Percentiles rank a stretch among this genome's conserved stretches.
phyloP scores from a whole-genome alignment of 2,797 vertebrate genomes.

The Cuculus canorus region DNA sequence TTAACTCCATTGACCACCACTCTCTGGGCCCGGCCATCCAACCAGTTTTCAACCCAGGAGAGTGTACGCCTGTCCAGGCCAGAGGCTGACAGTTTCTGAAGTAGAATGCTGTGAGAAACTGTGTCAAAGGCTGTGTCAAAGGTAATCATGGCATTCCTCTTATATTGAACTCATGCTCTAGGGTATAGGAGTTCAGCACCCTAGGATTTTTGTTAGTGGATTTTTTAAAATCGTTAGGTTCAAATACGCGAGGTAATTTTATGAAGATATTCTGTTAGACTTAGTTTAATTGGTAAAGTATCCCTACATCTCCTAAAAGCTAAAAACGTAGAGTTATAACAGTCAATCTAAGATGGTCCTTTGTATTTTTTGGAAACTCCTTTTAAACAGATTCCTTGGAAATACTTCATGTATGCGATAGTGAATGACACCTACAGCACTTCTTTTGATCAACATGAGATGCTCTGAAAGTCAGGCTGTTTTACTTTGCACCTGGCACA shows the following conservation, averaged over 20 bases:
- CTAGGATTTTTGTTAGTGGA: not conserved
- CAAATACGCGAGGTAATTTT: not conserved
- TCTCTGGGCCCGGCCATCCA: no score
- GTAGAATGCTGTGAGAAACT: no score
- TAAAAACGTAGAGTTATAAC: not conserved
- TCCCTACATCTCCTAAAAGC: not conserved
- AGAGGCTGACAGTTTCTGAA: no score
- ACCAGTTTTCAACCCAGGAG: no score
- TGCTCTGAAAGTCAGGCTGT: fast-evolving
- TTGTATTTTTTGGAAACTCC: not conserved
- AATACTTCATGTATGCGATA: not conserved
- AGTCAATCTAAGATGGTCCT: not conserved
- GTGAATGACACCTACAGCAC: not conserved
- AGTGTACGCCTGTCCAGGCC: no score
- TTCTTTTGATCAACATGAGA: not conserved
- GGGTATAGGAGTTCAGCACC: not conserved
- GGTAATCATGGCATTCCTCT: no score
- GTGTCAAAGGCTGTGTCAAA: no score
- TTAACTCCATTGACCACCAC: no score
- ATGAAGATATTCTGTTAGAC: not conserved
- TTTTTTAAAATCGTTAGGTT: not conserved
- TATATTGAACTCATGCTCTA: not conserved
- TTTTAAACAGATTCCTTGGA: not conserved
- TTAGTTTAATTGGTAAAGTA: not conserved
- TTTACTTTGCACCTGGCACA: not conserved